These are phyloP conservation scores for Eristalis tenax DNA, from an alignment of 2,888 invertebrate genomes.

Conservation along the genomic window DNA sequence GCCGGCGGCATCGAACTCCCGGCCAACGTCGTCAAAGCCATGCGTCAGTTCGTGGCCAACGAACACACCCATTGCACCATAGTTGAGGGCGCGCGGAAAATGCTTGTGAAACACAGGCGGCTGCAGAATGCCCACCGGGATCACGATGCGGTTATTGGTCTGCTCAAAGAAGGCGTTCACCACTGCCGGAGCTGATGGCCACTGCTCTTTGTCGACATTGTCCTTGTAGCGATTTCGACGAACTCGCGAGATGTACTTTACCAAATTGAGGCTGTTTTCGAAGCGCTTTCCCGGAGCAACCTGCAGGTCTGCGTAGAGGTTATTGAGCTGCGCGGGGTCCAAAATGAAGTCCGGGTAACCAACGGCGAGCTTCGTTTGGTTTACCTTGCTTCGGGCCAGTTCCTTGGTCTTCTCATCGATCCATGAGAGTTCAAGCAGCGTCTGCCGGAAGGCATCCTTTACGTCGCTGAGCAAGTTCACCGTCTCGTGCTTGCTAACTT, in stretches of 20 bases:
- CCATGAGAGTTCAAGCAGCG: constrained; percentile 92
- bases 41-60: constrained; percentile 74
- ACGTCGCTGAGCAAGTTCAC: constrained; percentile 94
- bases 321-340: constrained; percentile 88
- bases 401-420: constrained; percentile 93
- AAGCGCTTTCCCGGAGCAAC: constrained; percentile 88
- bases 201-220: constrained; percentile 90
- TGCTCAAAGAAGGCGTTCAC: constrained; percentile 95
- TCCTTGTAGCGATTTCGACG: constrained; percentile 84
- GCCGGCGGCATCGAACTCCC: constrained; percentile 69
- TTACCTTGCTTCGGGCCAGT: constrained; percentile 92
- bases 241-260: constrained; percentile 86
- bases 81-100: constrained; percentile 84
- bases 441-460: constrained; percentile 90
- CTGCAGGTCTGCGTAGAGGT: constrained; percentile 88
- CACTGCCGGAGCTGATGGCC: constrained; percentile 92
- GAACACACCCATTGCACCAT: constrained; percentile 73
- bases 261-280: constrained; percentile 89
- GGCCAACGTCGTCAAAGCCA: constrained; percentile 73
- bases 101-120: constrained; percentile 91
- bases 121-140: constrained; percentile 58
- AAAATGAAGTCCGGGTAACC: constrained; percentile 95
- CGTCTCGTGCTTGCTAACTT: constrained; percentile 84
- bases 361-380: constrained; percentile 95
- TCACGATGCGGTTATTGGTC: constrained; percentile 82